Conservation (phyloP, 2,113 vertebrate species). For the Cebus imitator region DNA sequence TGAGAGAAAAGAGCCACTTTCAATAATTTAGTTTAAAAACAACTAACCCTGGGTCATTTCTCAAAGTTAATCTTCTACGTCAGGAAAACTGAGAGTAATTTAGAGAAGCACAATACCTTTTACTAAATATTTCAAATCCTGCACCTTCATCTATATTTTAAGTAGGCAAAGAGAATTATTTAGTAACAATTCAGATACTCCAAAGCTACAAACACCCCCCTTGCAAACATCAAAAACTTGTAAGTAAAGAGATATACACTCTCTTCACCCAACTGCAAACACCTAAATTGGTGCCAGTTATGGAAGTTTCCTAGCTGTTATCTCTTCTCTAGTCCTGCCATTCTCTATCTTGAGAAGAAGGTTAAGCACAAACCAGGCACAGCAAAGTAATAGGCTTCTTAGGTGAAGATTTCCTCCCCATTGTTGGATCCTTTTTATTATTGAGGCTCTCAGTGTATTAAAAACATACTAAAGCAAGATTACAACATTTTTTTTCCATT, state of each 20-base stretch:
- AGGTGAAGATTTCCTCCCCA: not conserved
- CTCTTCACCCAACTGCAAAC: not conserved
- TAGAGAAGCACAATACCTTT: not conserved
- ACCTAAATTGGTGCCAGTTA: not conserved
- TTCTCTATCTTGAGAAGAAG: not conserved
- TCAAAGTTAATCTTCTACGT: slow-evolving; percentile 20
- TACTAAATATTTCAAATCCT: slow-evolving; percentile 1
- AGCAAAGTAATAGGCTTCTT: not conserved
- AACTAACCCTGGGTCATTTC: not conserved
- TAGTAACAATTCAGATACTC: not conserved
- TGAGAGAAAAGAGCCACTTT: slow-evolving; percentile 7
- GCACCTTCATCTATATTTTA: not conserved
- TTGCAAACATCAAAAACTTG: not conserved
- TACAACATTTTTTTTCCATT: not conserved
- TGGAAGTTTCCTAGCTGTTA: not conserved
- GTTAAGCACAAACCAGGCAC: not conserved
- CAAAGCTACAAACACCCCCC: not conserved
- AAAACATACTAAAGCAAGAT: not conserved
- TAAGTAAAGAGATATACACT: not conserved
- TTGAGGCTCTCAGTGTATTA: not conserved
- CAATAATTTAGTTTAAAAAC: slow-evolving; percentile 48
- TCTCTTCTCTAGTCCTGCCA: not conserved
- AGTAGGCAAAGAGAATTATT: not conserved
- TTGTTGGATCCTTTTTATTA: not conserved
- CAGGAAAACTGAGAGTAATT: slow-evolving; percentile 15